Evolutionary conservation across 2,797 vertebrate genomes (phyloP).

Genomic region (Salarias fasciatus): DNA sequence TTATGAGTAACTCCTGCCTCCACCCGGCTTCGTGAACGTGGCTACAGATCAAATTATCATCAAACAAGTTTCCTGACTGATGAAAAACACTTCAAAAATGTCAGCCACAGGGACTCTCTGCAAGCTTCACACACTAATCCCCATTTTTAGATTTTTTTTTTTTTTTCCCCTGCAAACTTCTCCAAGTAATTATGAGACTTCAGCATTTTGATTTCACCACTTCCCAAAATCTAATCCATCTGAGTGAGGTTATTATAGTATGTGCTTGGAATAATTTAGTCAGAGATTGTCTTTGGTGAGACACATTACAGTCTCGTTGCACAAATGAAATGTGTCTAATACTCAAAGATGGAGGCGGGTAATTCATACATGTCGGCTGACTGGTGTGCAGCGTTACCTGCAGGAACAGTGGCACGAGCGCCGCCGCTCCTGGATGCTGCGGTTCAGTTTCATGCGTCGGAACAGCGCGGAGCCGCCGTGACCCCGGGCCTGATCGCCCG

Average conservation of each 20-base stretch:
- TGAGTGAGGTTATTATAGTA: conserved; percentile 24
- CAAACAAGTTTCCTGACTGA: conserved; percentile 57
- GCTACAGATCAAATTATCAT: conserved; percentile 65
- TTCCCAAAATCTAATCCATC: conserved; percentile 53
- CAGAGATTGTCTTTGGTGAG: conserved; percentile 17
- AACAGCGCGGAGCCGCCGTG: conserved; percentile 63
- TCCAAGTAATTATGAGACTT: conserved; percentile 53
- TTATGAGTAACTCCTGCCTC: conserved; percentile 49
- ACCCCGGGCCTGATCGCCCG: conserved; percentile 58
- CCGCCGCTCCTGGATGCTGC: conserved; percentile 73
- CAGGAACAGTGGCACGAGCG: conserved; percentile 50
- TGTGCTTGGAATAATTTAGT: conserved; percentile 42
- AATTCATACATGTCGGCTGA: neutral
- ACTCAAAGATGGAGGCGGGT: neutral
- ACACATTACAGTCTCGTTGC: neutral
- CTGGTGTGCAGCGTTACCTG: conserved; percentile 65
- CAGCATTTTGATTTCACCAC: conserved; percentile 28
- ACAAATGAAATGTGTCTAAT: conserved; percentile 11
- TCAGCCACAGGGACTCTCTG: conserved; percentile 55
- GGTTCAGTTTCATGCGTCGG: conserved; percentile 74
- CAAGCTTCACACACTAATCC: conserved; percentile 58
- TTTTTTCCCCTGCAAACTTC: conserved; percentile 33
- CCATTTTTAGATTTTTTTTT: conserved; percentile 31
- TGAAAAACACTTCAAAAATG: conserved; percentile 62
- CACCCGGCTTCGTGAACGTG: conserved; percentile 49